Percentiles rank a stretch among this genome's conserved stretches.
Evolutionary conservation across 2,797 vertebrate species (phyloP).

Genomic region (Hydrocynus forskahlii): DNA sequence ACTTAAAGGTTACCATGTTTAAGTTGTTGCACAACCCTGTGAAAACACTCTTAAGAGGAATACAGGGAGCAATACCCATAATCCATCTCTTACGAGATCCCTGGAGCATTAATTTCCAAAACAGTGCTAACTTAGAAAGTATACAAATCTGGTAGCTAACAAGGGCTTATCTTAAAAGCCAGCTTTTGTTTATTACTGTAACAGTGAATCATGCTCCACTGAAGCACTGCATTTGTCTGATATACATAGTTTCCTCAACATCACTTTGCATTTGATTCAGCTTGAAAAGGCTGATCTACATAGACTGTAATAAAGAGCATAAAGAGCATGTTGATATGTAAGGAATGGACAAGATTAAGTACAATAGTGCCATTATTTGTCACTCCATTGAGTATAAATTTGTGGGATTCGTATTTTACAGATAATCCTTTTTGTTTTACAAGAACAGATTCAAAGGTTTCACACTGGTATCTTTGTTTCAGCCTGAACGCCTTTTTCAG

Average conservation of each 20-base stretch:
- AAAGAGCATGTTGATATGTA: not conserved
- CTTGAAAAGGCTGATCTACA: constrained; percentile 5
- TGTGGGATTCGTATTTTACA: not conserved
- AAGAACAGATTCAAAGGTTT: not conserved
- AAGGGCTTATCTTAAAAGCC: constrained; percentile 49
- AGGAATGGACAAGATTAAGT: not conserved
- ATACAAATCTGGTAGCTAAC: constrained; percentile 42
- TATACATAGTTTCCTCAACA: constrained; percentile 25
- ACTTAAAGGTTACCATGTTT: constrained; percentile 47
- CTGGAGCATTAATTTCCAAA: constrained; percentile 52
- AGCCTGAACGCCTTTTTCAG: not conserved
- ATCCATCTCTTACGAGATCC: constrained; percentile 41
- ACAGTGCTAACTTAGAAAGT: constrained; percentile 47
- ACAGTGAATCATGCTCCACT: not conserved
- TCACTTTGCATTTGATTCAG: constrained; percentile 26
- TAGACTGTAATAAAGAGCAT: constrained; percentile 6
- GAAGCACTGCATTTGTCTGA: constrained; percentile 34
- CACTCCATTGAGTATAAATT: not conserved
- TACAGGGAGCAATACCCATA: constrained; percentile 39
- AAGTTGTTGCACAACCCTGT: constrained; percentile 27
- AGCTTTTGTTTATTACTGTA: constrained; percentile 6
- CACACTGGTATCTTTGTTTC: not conserved
- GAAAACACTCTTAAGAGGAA: constrained; percentile 16
- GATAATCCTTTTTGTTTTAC: not conserved
- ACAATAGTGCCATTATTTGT: not conserved